These are phyloP conservation scores for Kradibia gibbosae DNA, from an alignment of 1,140 invertebrate genomes.

Conservation along the genomic window DNA sequence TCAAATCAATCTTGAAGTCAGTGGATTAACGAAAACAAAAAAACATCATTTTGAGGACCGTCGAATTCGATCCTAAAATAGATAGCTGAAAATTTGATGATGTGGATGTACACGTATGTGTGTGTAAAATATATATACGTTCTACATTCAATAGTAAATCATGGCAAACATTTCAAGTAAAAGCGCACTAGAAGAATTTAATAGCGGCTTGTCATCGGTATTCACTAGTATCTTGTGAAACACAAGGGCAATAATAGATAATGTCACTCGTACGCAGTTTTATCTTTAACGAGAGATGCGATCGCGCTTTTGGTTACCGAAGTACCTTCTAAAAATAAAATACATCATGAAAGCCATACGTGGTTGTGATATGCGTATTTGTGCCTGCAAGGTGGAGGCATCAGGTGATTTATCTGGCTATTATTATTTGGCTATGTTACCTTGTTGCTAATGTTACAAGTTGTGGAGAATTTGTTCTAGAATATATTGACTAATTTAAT, in stretches of 20 bases:
- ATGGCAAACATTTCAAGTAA: not conserved
- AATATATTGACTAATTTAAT: slow-evolving; percentile 14
- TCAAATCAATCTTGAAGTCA: too few relatives aligned
- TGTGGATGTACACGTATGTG: too few relatives aligned
- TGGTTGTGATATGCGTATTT: not conserved
- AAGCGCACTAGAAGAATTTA: not conserved
- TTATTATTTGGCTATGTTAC: not conserved
- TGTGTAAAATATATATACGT: too few relatives aligned
- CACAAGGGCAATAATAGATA: slow-evolving; percentile 35
- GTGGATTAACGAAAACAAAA: too few relatives aligned
- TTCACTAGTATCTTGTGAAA: not conserved
- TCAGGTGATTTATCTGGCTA: slow-evolving; percentile 29
- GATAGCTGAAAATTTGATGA: too few relatives aligned
- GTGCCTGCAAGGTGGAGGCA: not conserved
- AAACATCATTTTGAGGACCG: too few relatives aligned
- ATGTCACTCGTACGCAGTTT: slow-evolving; percentile 13
- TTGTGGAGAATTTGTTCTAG: not conserved
- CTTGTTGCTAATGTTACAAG: not conserved
- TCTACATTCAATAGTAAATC: too few relatives aligned
- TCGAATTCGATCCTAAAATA: too few relatives aligned
- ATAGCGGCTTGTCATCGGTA: not conserved
- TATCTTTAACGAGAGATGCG: slow-evolving; percentile 39
- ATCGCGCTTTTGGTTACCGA: not conserved
- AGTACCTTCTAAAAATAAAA: slow-evolving; percentile 33
- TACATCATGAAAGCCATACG: slow-evolving; percentile 15